Base-by-base conservation (phyloP, 2,888 invertebrate species). In the Chrysodeixis includens region DNA sequence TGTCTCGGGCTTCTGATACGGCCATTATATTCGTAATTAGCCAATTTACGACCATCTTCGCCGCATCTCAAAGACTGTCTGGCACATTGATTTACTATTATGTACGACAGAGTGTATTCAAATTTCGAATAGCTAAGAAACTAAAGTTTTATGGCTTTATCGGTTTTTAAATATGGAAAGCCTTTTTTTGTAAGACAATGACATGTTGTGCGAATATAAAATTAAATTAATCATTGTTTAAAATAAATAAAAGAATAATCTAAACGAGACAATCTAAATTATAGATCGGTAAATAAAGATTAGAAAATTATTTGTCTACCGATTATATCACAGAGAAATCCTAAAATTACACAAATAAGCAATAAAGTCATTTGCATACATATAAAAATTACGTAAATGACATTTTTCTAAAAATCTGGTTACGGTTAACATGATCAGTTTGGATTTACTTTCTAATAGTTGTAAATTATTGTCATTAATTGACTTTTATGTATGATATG, bases 381-480 rank as follows among this genome's bases (percentile, higher is more conserved):
- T 40, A 49, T 49, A 44, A 54, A 55, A 62, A 77, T 64, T 52
- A 66, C 56, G 35, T 64, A 55, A 61, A 66, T 53, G 20, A 9
- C 55, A 52, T 65, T 69, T 63, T 32, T 20, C 32, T 69, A 44
- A 64, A 69, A 60, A 30, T 63, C 60, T 65, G 40, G 52, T 44
- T 56, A 46, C 51, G 46, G 10, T 49, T 49, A 49, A 14, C 18
- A 14, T 32, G 49, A 63, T 71, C 64, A 32, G 66, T 57, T 56
- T 53, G 52, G 57, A 66, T 32, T 62, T 52, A 67, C 73, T 79
- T 79, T 78, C 78, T 74, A 78, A 78, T 51, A 6, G 32, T 52
- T 46, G 44, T 66, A 68, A 69, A 66, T 70, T 68, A 57, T 73
- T 58, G 62, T 55, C 22, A 62, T 18, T 66, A 66, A 74, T 79